Evolutionary conservation across 2,797 vertebrate species (phyloP), one percentile per base, ranked within the genome.

Genomic region (Clarias fuscus): DNA sequence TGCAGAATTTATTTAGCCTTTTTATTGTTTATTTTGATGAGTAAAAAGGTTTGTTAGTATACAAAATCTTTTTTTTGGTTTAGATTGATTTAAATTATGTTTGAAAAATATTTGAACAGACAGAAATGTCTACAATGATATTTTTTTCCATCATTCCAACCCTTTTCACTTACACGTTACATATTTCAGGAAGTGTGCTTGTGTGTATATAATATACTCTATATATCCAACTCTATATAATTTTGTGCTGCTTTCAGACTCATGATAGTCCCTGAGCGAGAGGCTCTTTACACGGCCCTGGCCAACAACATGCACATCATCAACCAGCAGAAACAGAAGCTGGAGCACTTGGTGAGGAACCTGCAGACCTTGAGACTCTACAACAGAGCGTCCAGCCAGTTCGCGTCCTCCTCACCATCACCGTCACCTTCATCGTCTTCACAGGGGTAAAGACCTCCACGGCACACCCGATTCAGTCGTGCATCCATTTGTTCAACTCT

Each of bases 231-330:
- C 56, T 79, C 3, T 10, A 2, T 2, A 37, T 37, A 18, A 0
- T 27, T 56, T 48, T 81, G n/a, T 37, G 27, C 1, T 72, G 59
- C 4, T 53, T 20, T 17, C 89, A 99, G 98, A 92, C 96, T 97
- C 90, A 93, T 99, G 92, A 89, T 96, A 0, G 95, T 98, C 62
- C 98, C 98, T 0, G 97, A 97, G 68, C 93, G 97, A 13, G 97
- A 99, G 91, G 96, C 97, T 24, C 92, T 99, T 76, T 99, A 97
- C 90, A 97, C 95, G 14, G 96, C 97, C 0, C 93, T 99, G 80
- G 95, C 97, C 82, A 99, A 98, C 88, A 97, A 99, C 90, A 93
- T 96, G 72, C 97, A 97, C 83, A 99, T 99, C 90, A 99, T 99
- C 92, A 97, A 95, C 92, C 97, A 99, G 90, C 98, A 99, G 94